Percentiles rank a stretch among this genome's conserved stretches.
These are phyloP conservation scores for Talpa occidentalis DNA, from an alignment of 2,113 vertebrate species.

Conservation along the genomic window DNA sequence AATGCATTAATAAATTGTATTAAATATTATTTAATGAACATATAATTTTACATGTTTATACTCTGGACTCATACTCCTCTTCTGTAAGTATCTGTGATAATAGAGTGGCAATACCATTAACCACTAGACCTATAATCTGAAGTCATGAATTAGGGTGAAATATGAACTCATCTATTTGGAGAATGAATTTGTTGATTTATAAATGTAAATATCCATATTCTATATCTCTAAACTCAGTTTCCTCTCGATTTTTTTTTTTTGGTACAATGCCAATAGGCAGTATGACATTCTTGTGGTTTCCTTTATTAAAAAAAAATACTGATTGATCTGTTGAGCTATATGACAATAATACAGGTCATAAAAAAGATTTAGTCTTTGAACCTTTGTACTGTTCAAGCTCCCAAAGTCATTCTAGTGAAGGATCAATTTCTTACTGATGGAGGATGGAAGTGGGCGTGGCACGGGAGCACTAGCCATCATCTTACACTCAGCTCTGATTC, in stretches of 20 bases:
- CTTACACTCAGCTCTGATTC: not conserved
- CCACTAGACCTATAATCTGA: not conserved
- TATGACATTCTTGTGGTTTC: not conserved
- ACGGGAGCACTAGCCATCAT: not conserved
- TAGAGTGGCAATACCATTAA: not conserved
- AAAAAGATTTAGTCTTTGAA: conserved; percentile 45
- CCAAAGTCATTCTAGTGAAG: not conserved
- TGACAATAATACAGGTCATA: conserved; percentile 24
- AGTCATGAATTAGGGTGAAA: conserved; percentile 28
- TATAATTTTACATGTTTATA: not conserved
- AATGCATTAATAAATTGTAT: not conserved
- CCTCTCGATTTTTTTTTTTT: conserved; percentile 26
- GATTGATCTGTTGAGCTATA: not conserved
- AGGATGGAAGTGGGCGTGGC: not conserved
- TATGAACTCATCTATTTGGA: not conserved
- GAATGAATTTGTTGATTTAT: conserved; percentile 6
- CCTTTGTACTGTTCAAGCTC: not conserved
- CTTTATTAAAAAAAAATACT: conserved; percentile 43
- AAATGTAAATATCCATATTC: conserved; percentile 32
- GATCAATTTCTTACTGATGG: conserved; percentile 9
- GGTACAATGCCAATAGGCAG: not conserved
- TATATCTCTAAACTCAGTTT: conserved; percentile 1
- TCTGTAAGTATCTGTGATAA: not conserved
- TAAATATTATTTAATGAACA: not conserved
- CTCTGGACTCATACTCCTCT: not conserved